A percentile compares a stretch with the other conserved stretches of the same genome.
Evolutionary conservation across 2,888 invertebrate species (phyloP).

Genomic region (Andrena bucephala): DNA sequence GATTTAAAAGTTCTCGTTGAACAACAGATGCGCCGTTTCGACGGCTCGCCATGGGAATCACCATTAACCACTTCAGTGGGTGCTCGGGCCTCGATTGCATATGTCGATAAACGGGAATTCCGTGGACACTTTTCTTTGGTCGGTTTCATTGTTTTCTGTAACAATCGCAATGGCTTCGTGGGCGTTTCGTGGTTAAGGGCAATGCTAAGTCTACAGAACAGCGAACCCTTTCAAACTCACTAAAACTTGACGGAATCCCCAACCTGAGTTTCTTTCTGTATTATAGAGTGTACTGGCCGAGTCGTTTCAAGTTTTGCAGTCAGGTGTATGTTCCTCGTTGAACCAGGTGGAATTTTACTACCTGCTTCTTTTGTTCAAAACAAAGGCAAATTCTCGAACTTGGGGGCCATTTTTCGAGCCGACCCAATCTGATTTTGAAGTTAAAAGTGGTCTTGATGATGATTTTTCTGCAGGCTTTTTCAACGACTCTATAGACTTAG

Average conservation of each 20-base stretch:
- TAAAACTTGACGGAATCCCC: no score
- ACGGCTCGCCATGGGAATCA: slow-evolving; percentile 35
- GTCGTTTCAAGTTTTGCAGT: no score
- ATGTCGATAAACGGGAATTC: slow-evolving; percentile 4
- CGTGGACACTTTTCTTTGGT: background rate
- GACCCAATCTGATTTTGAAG: background rate
- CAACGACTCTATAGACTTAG: background rate
- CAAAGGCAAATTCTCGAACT: no score
- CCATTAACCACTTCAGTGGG: slow-evolving; percentile 36
- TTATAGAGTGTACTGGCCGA: no score
- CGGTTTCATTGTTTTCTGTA: background rate
- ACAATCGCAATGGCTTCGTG: no score
- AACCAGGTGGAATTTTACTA: background rate
- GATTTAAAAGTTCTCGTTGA: slow-evolving; percentile 71
- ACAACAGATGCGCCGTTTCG: slow-evolving; percentile 67
- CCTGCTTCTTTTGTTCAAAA: no score
- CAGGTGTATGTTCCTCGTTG: no score
- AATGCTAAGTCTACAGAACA: no score
- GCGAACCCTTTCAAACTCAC: no score
- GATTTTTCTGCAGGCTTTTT: background rate
- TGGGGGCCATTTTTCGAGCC: no score
- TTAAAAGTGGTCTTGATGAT: background rate
- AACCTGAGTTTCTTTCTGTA: no score
- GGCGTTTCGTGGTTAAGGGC: no score
- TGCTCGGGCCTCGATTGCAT: background rate